Evolutionary conservation across 2,113 vertebrate species (phyloP).

Genomic region (Microcebus ravelobensis): DNA sequence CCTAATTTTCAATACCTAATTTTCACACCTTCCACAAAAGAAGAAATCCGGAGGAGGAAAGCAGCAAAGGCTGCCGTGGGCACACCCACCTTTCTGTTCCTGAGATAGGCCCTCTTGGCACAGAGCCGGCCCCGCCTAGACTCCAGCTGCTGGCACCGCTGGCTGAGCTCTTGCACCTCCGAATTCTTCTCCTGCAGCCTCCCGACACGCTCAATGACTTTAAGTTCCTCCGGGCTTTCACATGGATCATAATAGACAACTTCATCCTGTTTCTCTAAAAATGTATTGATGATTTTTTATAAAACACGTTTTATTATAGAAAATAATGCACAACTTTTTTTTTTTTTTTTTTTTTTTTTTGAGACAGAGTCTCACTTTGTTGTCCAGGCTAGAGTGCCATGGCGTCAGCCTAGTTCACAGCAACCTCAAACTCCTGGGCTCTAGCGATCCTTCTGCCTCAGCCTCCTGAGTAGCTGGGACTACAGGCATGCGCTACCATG

Average conservation of each 20-base stretch:
- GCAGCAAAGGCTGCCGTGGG: neutral
- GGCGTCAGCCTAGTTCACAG: no score
- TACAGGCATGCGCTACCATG: no score
- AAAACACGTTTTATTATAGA: slow-evolving; percentile 62
- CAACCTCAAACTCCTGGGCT: no score
- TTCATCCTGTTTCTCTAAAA: slow-evolving; percentile 95
- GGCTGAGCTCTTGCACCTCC: slow-evolving; percentile 83
- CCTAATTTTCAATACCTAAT: neutral
- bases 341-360: no score
- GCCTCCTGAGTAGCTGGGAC: no score
- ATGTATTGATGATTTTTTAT: slow-evolving; percentile 73
- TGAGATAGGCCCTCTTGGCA: slow-evolving; percentile 91
- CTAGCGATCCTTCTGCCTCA: no score
- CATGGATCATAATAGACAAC: slow-evolving; percentile 97
- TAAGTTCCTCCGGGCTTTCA: slow-evolving; percentile 93
- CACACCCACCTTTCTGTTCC: slow-evolving; percentile 92
- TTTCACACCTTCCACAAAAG: neutral
- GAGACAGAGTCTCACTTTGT: no score
- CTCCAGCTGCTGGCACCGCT: slow-evolving; percentile 90
- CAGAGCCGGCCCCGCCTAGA: slow-evolving; percentile 91
- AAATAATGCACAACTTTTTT: slow-evolving; percentile 47
- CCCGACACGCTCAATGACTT: slow-evolving; percentile 79
- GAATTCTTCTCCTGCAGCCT: slow-evolving; percentile 69
- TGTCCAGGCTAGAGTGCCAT: no score
- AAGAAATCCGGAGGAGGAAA: neutral